Evolutionary conservation across 2,113 vertebrate genomes (phyloP).

Genomic region (Sisor rabdophorus): DNA sequence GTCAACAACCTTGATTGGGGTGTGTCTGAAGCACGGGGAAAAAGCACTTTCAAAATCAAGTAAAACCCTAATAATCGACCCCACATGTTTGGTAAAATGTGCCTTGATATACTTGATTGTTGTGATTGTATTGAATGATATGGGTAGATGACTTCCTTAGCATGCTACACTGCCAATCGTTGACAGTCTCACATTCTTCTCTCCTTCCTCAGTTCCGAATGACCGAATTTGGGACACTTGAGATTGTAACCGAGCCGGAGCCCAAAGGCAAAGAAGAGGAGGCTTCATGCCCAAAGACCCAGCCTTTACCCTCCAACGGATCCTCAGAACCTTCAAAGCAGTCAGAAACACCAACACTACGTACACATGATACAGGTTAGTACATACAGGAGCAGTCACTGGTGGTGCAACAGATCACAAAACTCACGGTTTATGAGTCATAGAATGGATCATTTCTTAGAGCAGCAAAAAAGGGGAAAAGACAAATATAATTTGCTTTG

Average conservation of each 20-base stretch:
- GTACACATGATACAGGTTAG: slow-evolving; percentile 7
- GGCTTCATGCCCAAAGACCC: slow-evolving; percentile 32
- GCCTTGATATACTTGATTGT: too few relatives aligned
- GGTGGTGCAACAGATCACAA: too few relatives aligned
- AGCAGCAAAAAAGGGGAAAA: too few relatives aligned
- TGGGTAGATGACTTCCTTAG: too few relatives aligned
- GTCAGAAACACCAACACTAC: slow-evolving; percentile 17
- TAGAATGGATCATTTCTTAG: too few relatives aligned
- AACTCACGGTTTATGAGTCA: too few relatives aligned
- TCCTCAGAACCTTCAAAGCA: slow-evolving; percentile 55
- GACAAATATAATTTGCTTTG: too few relatives aligned
- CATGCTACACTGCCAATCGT: background rate
- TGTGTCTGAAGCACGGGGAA: background rate
- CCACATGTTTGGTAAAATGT: too few relatives aligned
- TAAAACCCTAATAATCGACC: too few relatives aligned
- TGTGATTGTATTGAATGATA: too few relatives aligned
- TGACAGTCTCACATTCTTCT: background rate
- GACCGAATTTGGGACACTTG: slow-evolving; percentile 93
- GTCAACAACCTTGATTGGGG: background rate
- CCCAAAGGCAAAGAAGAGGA: slow-evolving; percentile 65
- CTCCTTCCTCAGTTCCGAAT: slow-evolving; percentile 80
- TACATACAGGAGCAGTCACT: background rate
- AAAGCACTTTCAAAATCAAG: too few relatives aligned
- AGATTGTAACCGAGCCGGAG: slow-evolving; percentile 89
- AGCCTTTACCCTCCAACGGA: slow-evolving; percentile 29